These are phyloP conservation scores for Samia ricini DNA, from an alignment of 1,140 invertebrate genomes.

Conservation along the genomic window DNA sequence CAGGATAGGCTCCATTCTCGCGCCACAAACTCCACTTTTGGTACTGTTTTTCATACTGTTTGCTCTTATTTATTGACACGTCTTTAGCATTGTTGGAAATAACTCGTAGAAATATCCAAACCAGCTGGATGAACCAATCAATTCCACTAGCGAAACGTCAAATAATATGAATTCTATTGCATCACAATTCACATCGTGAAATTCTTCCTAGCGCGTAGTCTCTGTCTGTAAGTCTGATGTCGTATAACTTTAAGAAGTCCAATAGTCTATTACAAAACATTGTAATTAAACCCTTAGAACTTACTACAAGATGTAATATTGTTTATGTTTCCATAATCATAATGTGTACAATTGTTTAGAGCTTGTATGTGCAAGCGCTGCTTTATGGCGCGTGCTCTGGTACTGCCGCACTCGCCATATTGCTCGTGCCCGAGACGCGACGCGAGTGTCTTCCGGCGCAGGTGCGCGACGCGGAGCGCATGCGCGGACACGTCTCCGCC, in stretches of 20 bases:
- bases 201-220: no score
- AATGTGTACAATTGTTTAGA: slow-evolving; percentile 31
- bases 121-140: no score
- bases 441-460: slow-evolving; percentile 83
- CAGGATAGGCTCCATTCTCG: slow-evolving; percentile 84
- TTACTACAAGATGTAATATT: no score
- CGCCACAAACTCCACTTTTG: slow-evolving; percentile 84
- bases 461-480: slow-evolving; percentile 80
- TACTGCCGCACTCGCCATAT: slow-evolving; percentile 79
- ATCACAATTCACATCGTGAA: no score
- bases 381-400: slow-evolving; percentile 82
- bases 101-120: no score
- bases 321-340: no score
- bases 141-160: no score
- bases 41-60: slow-evolving; percentile 44
- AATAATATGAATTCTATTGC: no score
- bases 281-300: no score
- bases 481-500: slow-evolving; percentile 20
- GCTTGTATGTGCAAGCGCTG: slow-evolving; percentile 59
- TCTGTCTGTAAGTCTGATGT: background rate
- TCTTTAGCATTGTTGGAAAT: background rate
- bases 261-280: no score
- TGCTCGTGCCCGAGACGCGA: slow-evolving; percentile 85
- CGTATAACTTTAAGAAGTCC: no score
- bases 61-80: background rate